Conservation (phyloP, 2,797 vertebrate species). For the Nyctalus aviator region DNA sequence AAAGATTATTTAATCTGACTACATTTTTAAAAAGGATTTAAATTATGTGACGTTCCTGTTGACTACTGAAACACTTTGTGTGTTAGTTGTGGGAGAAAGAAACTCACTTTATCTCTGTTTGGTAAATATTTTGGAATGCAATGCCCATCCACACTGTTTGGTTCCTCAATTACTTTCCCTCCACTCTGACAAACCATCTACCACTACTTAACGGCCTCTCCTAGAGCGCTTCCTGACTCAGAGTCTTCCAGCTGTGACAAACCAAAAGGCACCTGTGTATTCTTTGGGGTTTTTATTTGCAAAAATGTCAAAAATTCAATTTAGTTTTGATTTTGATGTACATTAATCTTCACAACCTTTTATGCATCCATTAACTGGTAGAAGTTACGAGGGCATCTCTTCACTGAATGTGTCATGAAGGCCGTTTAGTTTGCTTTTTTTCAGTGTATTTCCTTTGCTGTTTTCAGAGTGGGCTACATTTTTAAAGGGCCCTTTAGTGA, state of each 20-base stretch:
- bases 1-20: conserved; percentile 5
- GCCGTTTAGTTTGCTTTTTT: conserved; percentile 51
- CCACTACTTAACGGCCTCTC: conserved; percentile 65
- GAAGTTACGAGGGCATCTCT: conserved; percentile 65
- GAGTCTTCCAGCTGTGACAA: conserved; percentile 75
- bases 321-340: conserved; percentile 79
- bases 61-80: conserved; percentile 48
- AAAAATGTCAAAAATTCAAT: conserved; percentile 80
- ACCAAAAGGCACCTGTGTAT: conserved; percentile 75
- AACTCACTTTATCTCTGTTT: conserved; percentile 32
- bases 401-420: conserved; percentile 46
- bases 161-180: conserved; percentile 74
- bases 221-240: conserved; percentile 68
- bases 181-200: conserved; percentile 70
- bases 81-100: conserved; percentile 1
- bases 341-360: conserved; percentile 69
- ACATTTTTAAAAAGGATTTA: conserved; percentile 47
- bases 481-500: conserved; percentile 56
- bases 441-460: conserved; percentile 50
- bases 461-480: conserved; percentile 43
- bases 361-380: conserved; percentile 76
- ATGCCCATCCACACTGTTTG: conserved; percentile 39
- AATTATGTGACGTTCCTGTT: conserved; percentile 50
- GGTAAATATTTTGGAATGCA: conserved; percentile 75
- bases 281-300: conserved; percentile 70